These are phyloP conservation scores for Euura saliciscinereae DNA, from an alignment of 1,140 invertebrate species.

Conservation along the genomic window DNA sequence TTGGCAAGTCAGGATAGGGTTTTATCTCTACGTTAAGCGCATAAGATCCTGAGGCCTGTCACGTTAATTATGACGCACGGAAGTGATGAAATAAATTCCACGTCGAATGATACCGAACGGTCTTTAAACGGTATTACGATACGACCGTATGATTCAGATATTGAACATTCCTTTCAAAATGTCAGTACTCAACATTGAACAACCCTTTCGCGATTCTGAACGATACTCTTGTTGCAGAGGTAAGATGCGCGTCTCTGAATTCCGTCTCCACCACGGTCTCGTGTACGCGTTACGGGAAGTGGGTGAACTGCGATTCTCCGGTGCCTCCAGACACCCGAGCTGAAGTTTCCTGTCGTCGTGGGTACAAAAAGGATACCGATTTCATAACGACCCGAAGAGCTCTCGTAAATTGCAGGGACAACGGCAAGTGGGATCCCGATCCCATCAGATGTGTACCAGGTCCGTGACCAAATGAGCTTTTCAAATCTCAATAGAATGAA, in stretches of 20 bases:
- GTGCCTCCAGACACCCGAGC: constrained; percentile 41
- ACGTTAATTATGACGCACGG: neutral
- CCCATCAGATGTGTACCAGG: constrained; percentile 54
- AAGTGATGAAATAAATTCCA: too few species aligned
- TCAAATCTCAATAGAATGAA: too few species aligned
- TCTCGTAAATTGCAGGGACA: constrained; percentile 40
- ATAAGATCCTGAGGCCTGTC: neutral
- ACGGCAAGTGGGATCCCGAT: constrained; percentile 48
- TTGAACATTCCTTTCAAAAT: too few species aligned
- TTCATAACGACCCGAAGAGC: constrained; percentile 22
- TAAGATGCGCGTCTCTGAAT: constrained; percentile 38
- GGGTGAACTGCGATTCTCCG: constrained; percentile 31
- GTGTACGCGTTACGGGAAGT: constrained; percentile 21
- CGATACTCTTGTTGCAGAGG: constrained; percentile 35
- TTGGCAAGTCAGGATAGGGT: constrained; percentile 32
- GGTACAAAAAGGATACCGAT: constrained; percentile 39
- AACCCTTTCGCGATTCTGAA: too few species aligned
- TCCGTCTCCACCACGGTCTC: constrained; percentile 32
- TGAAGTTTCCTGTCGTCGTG: constrained; percentile 35
- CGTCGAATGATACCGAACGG: too few species aligned
- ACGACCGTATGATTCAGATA: too few species aligned
- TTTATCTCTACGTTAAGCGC: neutral
- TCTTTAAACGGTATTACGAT: too few species aligned
- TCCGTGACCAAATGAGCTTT: constrained; percentile 27
- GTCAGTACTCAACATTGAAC: too few species aligned